Base-by-base conservation (phyloP, 2,888 invertebrate species). In the Caenorhabditis drosophilae region DNA sequence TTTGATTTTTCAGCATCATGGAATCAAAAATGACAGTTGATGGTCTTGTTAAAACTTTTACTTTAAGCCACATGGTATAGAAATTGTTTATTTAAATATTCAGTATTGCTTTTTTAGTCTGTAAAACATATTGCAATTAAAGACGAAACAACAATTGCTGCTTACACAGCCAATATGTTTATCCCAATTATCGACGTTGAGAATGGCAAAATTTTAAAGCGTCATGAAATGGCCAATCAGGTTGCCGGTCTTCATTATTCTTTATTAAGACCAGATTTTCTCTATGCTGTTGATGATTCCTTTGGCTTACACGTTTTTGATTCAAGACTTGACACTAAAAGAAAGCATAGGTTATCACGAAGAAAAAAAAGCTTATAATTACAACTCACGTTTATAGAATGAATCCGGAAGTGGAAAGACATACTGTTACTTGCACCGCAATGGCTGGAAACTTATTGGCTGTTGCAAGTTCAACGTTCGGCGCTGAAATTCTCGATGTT, bases 341-440 rank as follows among this genome's bases (percentile, higher is more conserved):
- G 64, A 34, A 72, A 72, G 48, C 31, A 42, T 1, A n/a, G n/a
- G n/a, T n/a, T n/a, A n/a, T n/a, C n/a, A n/a, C n/a, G n/a, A n/a
- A n/a, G n/a, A n/a, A n/a, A n/a, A n/a, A n/a, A n/a, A n/a, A n/a
- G n/a, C n/a, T n/a, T n/a, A n/a, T n/a, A n/a, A n/a, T n/a, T n/a
- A n/a, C n/a, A n/a, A n/a, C n/a, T n/a, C n/a, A n/a, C n/a, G n/a
- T n/a, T n/a, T n/a, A n/a, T n/a, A 58, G 72, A 27, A 42, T 72
- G 48, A 72, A 72, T 38, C 69, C 72, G 4, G 67, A 61, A 9
- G 64, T 54, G 9, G 72, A 72, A 40, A 72, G 67, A 31, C 72
- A 72, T 45, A 38, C 38, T 7, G 67, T 69, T 2, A 45, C 45
- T 2, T 63, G 60, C 53, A 58, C 69, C 2, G 69, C 69, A 3